Conservation (phyloP, 2,888 invertebrate species). For the Mimumesa dahlbomi region DNA sequence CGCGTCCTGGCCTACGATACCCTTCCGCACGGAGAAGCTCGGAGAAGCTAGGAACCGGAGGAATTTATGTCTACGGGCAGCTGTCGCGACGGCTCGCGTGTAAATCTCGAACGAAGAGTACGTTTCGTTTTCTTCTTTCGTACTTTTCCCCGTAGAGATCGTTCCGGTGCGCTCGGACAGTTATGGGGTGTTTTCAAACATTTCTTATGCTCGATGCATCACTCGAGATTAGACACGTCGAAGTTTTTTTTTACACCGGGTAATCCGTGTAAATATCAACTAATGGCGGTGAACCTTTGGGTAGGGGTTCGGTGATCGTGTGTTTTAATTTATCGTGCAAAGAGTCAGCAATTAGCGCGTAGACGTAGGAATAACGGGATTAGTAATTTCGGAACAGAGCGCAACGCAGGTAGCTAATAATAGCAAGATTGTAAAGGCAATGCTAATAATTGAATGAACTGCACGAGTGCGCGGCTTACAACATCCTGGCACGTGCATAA, state of each 20-base stretch:
- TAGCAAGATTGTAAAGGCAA: conserved; percentile 63
- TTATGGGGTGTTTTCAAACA: conserved; percentile 50
- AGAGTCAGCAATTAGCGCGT: too few relatives aligned
- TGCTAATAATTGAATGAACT: conserved; percentile 65
- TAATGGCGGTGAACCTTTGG: too few relatives aligned
- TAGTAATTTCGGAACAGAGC: conserved; percentile 22
- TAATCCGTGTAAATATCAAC: too few relatives aligned
- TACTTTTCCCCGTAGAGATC: conserved; percentile 20
- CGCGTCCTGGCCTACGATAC: conserved; percentile 61
- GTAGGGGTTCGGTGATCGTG: too few relatives aligned
- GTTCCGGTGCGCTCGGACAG: not conserved
- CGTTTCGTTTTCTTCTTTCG: conserved; percentile 7
- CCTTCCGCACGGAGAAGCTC: conserved; percentile 59
- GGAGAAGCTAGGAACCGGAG: too few relatives aligned
- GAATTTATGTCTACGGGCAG: conserved; percentile 60
- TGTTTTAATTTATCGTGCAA: too few relatives aligned
- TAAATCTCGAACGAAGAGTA: conserved; percentile 34
- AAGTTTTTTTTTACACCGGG: too few relatives aligned
- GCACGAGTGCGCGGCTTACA: conserved; percentile 66
- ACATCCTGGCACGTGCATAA: conserved; percentile 80
- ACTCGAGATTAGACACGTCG: not conserved
- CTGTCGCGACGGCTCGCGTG: conserved; percentile 56
- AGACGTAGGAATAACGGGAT: not conserved
- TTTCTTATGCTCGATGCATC: conserved; percentile 29
- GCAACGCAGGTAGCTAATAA: conserved; percentile 60